Base-by-base conservation (phyloP, 2,888 invertebrate genomes). In the Lacanobia wlatinum region DNA sequence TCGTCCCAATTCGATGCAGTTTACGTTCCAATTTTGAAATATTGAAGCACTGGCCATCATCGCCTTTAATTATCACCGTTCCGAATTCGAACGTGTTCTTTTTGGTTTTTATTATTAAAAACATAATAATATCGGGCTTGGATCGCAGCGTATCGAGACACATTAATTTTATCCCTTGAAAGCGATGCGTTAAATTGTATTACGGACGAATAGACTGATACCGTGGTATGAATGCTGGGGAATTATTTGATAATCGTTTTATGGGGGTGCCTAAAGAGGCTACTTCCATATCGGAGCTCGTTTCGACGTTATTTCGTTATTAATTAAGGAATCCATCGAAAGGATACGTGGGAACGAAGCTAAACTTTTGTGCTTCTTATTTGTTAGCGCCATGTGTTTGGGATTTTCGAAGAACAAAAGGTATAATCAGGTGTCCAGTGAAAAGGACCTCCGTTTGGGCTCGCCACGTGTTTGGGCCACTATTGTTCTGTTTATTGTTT, bases 231-330 rank as follows among this genome's bases (percentile, higher is more conserved):
- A 91, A 91, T 90, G 91, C 88, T 84, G 88, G 84, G 90, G 92
- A 91, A 92, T 94, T 92, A 93, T 94, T 95, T 93, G 94, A 93
- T 95, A 94, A 96, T 95, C 94, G 95, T 94, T 96, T 95, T 95
- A 96, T 92, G 92, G 92, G 94, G 94, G 93, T 93, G 89, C 90
- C 90, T 90, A 91, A 92, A 92, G 90, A 93, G 90, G 92, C 91
- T 93, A 91, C 95, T 94, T 92, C 93, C 90, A 94, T 95, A 94
- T 94, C 93, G 85, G 92, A 89, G 89, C 87, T 89, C 87, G 90
- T 89, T 90, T 76, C 65, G 43, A 87, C 83, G 90, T 89, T 90
- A 91, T 92, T 94, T 92, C 84, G 91, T 94, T 95, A 94, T 94
- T 95, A 95, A 96, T 96, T 95, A 94, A 91, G 87, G 89, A 92